Conservation (phyloP, 2,888 invertebrate species). For the Pristionchus maxplancki region DNA sequence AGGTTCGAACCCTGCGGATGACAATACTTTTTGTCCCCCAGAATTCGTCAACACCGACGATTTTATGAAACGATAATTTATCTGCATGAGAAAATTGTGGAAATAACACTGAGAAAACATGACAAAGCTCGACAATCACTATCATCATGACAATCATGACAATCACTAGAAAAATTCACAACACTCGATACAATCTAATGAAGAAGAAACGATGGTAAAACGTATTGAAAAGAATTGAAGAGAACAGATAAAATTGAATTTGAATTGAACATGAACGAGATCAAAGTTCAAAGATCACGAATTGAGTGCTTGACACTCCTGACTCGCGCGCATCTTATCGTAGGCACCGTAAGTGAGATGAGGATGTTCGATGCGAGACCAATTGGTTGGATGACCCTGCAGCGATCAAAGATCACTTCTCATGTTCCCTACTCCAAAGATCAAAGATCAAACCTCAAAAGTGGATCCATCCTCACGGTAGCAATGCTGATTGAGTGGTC, state of each 20-base stretch:
- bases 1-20: conserved; percentile 67
- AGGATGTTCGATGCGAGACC: conserved; percentile 46
- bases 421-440: too few relatives aligned
- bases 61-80: neutral
- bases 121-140: conserved; percentile 9
- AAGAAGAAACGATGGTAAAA: neutral
- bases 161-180: neutral
- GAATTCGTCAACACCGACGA: too few relatives aligned
- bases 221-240: neutral
- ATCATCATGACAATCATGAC: too few relatives aligned
- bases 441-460: conserved; percentile 55
- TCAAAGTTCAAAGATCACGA: conserved; percentile 39
- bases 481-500: conserved; percentile 74
- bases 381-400: conserved; percentile 50
- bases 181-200: neutral
- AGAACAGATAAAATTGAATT: too few relatives aligned
- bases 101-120: conserved; percentile 1
- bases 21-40: too few relatives aligned
- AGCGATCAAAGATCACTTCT: conserved; percentile 29
- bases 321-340: neutral
- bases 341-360: conserved; percentile 39
- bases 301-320: conserved; percentile 49
- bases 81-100: neutral
- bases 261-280: neutral
- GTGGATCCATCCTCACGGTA: conserved; percentile 66